Percentiles rank a stretch among this genome's conserved stretches.
Conservation (phyloP, 2,797 vertebrate genomes). For the Carcharodon carcharias region DNA sequence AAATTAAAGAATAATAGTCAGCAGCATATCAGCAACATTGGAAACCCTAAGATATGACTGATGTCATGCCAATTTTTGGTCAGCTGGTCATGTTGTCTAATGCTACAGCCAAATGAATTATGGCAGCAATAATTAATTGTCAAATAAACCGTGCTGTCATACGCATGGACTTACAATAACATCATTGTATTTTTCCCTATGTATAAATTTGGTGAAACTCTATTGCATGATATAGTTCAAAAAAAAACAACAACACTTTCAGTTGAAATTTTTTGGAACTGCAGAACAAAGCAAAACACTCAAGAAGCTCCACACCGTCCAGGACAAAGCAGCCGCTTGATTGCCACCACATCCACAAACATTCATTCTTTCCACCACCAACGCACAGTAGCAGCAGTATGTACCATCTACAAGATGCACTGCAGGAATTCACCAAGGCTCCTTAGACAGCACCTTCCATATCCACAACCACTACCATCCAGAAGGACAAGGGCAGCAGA, state of each 20-base stretch:
- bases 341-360: too few relatives aligned
- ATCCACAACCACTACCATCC: too few relatives aligned
- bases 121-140: background rate
- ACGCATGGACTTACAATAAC: background rate
- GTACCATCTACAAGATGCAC: too few relatives aligned
- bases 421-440: too few relatives aligned
- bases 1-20: slow-evolving; percentile 23
- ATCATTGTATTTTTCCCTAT: background rate
- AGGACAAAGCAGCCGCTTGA: too few relatives aligned
- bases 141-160: background rate
- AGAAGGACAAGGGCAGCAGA: too few relatives aligned
- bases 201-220: background rate
- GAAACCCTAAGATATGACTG: background rate
- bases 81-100: slow-evolving; percentile 15
- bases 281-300: background rate
- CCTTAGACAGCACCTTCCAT: too few relatives aligned
- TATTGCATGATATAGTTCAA: background rate
- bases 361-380: too few relatives aligned
- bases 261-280: background rate
- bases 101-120: background rate
- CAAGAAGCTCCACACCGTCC: too few relatives aligned
- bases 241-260: background rate
- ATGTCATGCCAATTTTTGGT: background rate
- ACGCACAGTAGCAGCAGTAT: too few relatives aligned
- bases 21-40: background rate